These are phyloP conservation scores for Chrysogorgia sp. DNA, from an alignment of 92 coral and sea anemone species.

Conservation along the genomic window DNA sequence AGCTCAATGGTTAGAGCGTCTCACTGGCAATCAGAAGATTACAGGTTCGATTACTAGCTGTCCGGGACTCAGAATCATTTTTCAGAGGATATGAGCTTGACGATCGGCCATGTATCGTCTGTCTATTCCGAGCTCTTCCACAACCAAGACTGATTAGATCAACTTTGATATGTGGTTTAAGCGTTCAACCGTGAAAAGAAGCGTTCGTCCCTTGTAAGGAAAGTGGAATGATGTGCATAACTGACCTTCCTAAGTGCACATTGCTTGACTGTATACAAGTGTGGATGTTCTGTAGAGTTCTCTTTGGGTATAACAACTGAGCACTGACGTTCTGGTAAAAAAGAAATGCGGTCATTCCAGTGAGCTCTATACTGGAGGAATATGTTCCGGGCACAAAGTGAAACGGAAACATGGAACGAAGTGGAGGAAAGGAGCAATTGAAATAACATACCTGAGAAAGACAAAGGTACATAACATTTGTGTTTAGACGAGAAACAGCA, in stretches of 20 bases:
- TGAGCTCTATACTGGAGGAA: neutral
- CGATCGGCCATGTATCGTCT: too few relatives aligned
- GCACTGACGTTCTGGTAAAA: conserved; percentile 80
- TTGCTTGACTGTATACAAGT: conserved; percentile 74
- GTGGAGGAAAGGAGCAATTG: neutral
- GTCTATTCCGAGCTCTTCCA: too few relatives aligned
- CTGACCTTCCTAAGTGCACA: conserved; percentile 85
- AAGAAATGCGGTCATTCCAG: neutral
- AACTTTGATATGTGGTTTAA: too few relatives aligned
- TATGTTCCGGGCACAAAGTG: too few relatives aligned
- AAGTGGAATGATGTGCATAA: neutral
- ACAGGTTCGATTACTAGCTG: too few relatives aligned
- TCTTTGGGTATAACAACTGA: conserved; percentile 69
- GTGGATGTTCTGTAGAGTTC: conserved; percentile 86
- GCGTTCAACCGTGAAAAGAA: too few relatives aligned
- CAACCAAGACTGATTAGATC: too few relatives aligned
- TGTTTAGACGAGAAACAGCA: conserved; percentile 77
- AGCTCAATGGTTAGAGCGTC: too few relatives aligned
- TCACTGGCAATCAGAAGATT: too few relatives aligned
- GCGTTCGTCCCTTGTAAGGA: too few relatives aligned
- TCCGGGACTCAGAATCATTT: too few relatives aligned
- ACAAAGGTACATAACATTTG: conserved; percentile 88
- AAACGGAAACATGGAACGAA: neutral
- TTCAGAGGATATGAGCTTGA: too few relatives aligned
- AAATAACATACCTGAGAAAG: conserved; percentile 81